Evolutionary conservation across 2,888 invertebrate genomes (phyloP), one percentile per base, ranked within the genome.

Genomic region (Scaptomyza reducta): DNA sequence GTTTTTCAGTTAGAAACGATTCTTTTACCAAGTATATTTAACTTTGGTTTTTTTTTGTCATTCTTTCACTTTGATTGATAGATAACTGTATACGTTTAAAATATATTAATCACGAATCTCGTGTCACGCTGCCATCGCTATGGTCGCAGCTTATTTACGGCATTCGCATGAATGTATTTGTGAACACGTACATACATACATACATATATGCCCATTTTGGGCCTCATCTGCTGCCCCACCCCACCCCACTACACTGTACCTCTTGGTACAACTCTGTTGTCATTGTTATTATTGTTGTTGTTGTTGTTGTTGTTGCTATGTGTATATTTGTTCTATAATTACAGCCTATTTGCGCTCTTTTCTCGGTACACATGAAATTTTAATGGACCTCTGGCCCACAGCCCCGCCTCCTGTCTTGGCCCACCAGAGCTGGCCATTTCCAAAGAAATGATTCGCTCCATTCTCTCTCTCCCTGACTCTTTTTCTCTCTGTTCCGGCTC

Each of bases 261-360:
- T 41, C 38, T 29, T 45, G 18, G 63, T 56, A 66, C 61, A 55
- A 57, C 16, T 40, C 40, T 10, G 10, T 40, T 40, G 40, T 14
- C 14, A 7, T n/a, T 35, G 35, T 42, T 46, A 65, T 70, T 77
- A 0, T 33, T 11, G 33, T 10, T 31, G 31, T 31, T 31, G 31
- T 5, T 33, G 33, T n/a, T 38, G 35, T 2, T 38, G 38, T 40
- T 40, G 40, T 44, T 70, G 74, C 70, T 77, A 66, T 75, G 77
- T 78, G 67, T 73, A 67, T 78, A 74, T 78, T 77, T 77, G 79
- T 79, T 79, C 81, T 81, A 80, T 80, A 80, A 80, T 80, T 80
- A 81, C 82, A 77, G 79, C 79, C 81, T 77, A 81, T 81, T 80
- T 81, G 79, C 79, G 79, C 79, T 79, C 77, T 69, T 77, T 79